Evolutionary conservation across 2,888 invertebrate genomes (phyloP), one percentile per base, ranked within the genome.

Genomic region (Rhagonycha lutea): DNA sequence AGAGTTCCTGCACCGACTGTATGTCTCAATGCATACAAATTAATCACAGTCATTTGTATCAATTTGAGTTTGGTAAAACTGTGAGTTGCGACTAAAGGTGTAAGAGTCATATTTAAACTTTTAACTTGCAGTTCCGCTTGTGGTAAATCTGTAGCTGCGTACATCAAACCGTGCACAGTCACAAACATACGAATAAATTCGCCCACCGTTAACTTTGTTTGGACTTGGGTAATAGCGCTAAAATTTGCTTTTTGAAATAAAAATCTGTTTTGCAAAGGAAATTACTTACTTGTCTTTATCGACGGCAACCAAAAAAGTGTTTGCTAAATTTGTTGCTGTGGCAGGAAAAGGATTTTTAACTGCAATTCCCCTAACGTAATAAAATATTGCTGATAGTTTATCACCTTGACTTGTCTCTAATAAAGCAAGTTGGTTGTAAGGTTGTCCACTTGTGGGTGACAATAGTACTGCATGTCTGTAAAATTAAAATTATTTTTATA

Each of bases 261-360:
- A 61, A 18, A 14, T 23, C 29, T 82, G 10, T 83, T 82, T 62
- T 63, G 10, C 18, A 60, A 11, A 9, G 11, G 8, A 70, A 23
- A 29, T 14, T 69, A 83, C 84, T 81, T 84, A 88, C 88, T 86
- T 85, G 73, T 88, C 88, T 86, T 89, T 86, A 81, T 88, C 90
- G 70, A 89, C 85, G 70, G 91, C 90, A 11, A 91, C 89, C 14
- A 90, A 89, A 79, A 95, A 90, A 24, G 95, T 94, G 83, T 94
- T 92, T 70, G 93, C 91, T 69, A 97, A 89, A 89, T 96, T 96
- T 70, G 94, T 92, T 32, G 93, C 91, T 32, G 96, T 95, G 47
- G 94, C 95, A 11, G 95, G 94, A 89, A 96, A 96, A 47, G 96
- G 96, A 86, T 95, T 94, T 83, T 94, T 92, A 70, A 96, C 95